phyloP scores from a whole-genome alignment of 2,888 invertebrate genomes.

The Harmothoe impar region DNA sequence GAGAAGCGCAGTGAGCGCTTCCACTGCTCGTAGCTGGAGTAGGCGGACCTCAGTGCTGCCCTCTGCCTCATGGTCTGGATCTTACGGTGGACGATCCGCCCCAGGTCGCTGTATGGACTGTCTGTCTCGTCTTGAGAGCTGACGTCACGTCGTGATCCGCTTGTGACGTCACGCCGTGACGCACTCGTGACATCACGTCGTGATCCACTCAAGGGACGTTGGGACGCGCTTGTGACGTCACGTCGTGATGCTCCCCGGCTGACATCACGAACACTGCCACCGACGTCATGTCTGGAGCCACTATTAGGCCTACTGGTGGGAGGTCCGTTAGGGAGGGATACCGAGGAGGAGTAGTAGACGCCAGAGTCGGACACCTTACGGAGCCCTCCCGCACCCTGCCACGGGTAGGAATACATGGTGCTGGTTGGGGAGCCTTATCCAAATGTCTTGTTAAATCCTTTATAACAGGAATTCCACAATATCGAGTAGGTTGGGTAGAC shows the following conservation, averaged over 20 bases:
- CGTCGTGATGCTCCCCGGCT: too few species aligned
- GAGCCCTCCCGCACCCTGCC: not conserved
- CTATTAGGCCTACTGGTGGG: not conserved
- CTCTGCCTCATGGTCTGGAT: constrained; percentile 49
- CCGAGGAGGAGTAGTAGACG: constrained; percentile 33
- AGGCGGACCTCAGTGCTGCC: constrained; percentile 54
- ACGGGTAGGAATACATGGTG: not conserved
- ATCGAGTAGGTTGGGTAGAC: too few species aligned
- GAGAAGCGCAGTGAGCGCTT: constrained; percentile 33
- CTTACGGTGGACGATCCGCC: not conserved
- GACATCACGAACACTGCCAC: too few species aligned
- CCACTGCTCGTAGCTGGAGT: constrained; percentile 51
- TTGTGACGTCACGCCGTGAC: not conserved
- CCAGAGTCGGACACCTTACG: constrained; percentile 7
- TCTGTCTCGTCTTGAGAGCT: not conserved
- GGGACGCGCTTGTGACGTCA: too few species aligned
- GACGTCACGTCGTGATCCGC: not conserved
- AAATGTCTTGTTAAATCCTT: too few species aligned
- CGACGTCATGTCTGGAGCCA: not conserved
- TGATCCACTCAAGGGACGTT: too few species aligned
- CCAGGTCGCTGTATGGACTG: not conserved
- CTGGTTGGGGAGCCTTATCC: not conserved
- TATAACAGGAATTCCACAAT: too few species aligned
- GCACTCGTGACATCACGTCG: not conserved
- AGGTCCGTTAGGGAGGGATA: constrained; percentile 22